These are phyloP conservation scores for Rhamphomyia laevipes DNA, from an alignment of 2,888 invertebrate genomes.

Conservation along the genomic window DNA sequence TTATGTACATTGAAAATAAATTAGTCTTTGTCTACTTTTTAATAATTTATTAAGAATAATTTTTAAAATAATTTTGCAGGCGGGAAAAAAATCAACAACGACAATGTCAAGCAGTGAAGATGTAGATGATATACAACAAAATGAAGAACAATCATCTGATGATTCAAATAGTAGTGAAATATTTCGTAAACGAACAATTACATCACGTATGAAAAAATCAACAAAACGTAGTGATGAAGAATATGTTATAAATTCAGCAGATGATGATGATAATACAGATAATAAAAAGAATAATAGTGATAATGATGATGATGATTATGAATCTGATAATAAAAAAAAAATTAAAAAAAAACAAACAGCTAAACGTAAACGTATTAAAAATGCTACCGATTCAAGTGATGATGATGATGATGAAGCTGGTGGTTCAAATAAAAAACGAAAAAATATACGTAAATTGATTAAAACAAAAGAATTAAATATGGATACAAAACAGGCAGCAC, in stretches of 20 bases:
- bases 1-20: no score
- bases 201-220: slow-evolving; percentile 19
- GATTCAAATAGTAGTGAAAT: no score
- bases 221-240: slow-evolving; percentile 19
- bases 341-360: background rate
- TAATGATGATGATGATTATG: no score
- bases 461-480: slow-evolving; percentile 57
- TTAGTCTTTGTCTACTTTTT: no score
- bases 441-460: slow-evolving; percentile 47
- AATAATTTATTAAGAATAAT: no score
- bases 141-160: no score
- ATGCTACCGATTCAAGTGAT: slow-evolving; percentile 21
- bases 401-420: slow-evolving; percentile 24
- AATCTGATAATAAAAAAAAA: background rate
- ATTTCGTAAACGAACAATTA: no score
- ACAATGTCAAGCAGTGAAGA: no score
- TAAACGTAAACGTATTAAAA: slow-evolving; percentile 24
- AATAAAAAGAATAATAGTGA: background rate
- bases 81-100: no score
- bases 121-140: no score
- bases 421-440: slow-evolving; percentile 36
- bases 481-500: slow-evolving; percentile 78
- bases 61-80: no score
- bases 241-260: slow-evolving; percentile 25
- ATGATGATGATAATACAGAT: background rate